Percentiles rank a stretch among this genome's conserved stretches.
phyloP scores from a whole-genome alignment of 2,888 invertebrate species.

The Eretmocerus hayati region DNA sequence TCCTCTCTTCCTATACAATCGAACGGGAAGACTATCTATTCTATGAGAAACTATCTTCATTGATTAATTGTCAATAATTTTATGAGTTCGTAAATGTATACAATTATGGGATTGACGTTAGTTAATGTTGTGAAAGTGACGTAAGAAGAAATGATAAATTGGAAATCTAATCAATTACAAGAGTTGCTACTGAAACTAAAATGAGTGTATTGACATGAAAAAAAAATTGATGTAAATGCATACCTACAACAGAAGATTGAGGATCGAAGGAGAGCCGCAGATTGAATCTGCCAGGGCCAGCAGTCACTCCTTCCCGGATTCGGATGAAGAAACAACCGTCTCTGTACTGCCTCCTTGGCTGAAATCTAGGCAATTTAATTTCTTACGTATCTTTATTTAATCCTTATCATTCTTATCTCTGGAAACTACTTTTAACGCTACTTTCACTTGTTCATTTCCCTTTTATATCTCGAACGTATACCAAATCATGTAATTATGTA shows the following conservation, averaged over 20 bases:
- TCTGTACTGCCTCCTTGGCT: conserved; percentile 47
- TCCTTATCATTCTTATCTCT: too few species aligned
- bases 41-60: too few species aligned
- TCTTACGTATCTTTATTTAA: conserved; percentile 42
- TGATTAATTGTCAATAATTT: too few species aligned
- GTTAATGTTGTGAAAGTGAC: too few species aligned
- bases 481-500: too few species aligned
- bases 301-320: conserved; percentile 42
- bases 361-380: conserved; percentile 48
- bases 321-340: conserved; percentile 47
- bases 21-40: too few species aligned
- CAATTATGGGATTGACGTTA: too few species aligned
- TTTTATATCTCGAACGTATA: too few species aligned
- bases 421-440: too few species aligned
- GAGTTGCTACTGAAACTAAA: neutral
- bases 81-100: too few species aligned
- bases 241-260: conserved; percentile 36
- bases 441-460: too few species aligned
- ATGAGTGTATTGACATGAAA: neutral
- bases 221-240: conserved; percentile 12
- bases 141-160: neutral
- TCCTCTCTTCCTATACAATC: too few species aligned
- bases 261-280: conserved; percentile 45
- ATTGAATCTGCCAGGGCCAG: conserved; percentile 31
- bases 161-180: neutral